These are phyloP conservation scores for Pelecanoides urinatrix DNA, from an alignment of 2,113 vertebrate genomes.

Conservation along the genomic window DNA sequence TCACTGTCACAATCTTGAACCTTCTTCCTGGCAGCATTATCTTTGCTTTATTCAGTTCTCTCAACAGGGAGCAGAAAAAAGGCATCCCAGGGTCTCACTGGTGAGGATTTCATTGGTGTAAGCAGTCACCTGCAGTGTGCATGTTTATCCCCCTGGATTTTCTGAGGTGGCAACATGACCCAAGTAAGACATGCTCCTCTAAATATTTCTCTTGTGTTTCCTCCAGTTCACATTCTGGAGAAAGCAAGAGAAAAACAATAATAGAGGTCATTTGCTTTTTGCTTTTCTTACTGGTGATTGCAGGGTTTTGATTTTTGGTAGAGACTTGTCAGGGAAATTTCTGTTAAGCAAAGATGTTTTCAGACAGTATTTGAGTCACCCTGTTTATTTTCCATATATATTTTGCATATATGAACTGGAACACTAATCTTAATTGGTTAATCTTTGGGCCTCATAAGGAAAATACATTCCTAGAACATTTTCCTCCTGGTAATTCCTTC, in stretches of 20 bases:
- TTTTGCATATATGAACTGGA: not conserved
- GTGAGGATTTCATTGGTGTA: not conserved
- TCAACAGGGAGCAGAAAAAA: not conserved
- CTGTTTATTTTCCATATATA: not conserved
- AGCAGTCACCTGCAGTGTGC: not conserved
- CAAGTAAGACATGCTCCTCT: not conserved
- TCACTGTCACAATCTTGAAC: not conserved
- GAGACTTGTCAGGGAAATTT: not conserved
- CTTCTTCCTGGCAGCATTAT: not conserved
- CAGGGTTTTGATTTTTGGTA: not conserved
- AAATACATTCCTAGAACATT: not conserved
- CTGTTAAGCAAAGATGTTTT: not conserved
- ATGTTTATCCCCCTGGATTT: not conserved
- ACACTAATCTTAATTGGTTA: not conserved
- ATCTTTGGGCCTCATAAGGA: not conserved
- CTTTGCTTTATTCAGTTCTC: not conserved
- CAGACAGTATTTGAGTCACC: not conserved
- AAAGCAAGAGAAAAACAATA: not conserved
- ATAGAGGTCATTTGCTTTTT: not conserved
- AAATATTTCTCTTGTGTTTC: not conserved
- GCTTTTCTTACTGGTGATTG: not conserved
- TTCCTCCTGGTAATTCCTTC: not conserved
- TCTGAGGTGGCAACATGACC: not conserved
- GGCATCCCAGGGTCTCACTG: not conserved
- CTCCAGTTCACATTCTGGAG: not conserved